Conservation (phyloP, 2,797 vertebrate species). For the Peromyscus attwateri region DNA sequence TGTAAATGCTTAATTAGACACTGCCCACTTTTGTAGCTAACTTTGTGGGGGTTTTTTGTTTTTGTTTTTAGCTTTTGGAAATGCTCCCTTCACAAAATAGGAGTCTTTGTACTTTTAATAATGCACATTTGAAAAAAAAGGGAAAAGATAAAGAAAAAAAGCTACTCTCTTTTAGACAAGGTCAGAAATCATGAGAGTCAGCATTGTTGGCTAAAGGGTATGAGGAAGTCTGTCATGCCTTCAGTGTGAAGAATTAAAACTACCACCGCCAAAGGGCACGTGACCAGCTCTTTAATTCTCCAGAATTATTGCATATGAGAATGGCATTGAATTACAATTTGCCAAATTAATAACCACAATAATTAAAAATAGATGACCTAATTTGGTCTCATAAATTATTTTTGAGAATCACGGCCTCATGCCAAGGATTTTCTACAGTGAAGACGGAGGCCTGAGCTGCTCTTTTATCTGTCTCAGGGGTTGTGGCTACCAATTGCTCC, state of each 20-base stretch:
- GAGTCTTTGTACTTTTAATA: slow-evolving; percentile 28
- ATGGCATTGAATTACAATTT: slow-evolving; percentile 71
- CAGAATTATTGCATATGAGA: slow-evolving; percentile 67
- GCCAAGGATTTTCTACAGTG: slow-evolving; percentile 53
- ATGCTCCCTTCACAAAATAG: slow-evolving; percentile 58
- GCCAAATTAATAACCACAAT: slow-evolving; percentile 77
- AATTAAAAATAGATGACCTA: slow-evolving; percentile 81
- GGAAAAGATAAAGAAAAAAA: background rate
- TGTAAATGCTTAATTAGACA: slow-evolving; percentile 63
- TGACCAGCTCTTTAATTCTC: slow-evolving; percentile 36
- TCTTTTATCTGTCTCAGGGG: background rate
- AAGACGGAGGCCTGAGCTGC: slow-evolving; percentile 3
- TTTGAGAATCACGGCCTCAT: slow-evolving; percentile 66
- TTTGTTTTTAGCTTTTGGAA: slow-evolving; percentile 66
- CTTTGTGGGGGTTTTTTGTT: background rate
- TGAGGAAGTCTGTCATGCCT: slow-evolving; percentile 35
- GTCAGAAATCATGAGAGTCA: slow-evolving; percentile 5
- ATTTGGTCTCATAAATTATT: slow-evolving; percentile 78
- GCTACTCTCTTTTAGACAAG: slow-evolving; percentile 54
- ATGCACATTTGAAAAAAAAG: background rate
- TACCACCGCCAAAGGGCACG: slow-evolving; percentile 37
- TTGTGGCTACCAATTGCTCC: background rate
- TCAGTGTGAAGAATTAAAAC: slow-evolving; percentile 63
- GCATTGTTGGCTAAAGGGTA: slow-evolving; percentile 47
- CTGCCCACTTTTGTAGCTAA: slow-evolving; percentile 18